A percentile compares a stretch with the other conserved stretches of the same genome.
Evolutionary conservation across 2,113 vertebrate genomes (phyloP).

Genomic region (Thamnophis sirtalis): DNA sequence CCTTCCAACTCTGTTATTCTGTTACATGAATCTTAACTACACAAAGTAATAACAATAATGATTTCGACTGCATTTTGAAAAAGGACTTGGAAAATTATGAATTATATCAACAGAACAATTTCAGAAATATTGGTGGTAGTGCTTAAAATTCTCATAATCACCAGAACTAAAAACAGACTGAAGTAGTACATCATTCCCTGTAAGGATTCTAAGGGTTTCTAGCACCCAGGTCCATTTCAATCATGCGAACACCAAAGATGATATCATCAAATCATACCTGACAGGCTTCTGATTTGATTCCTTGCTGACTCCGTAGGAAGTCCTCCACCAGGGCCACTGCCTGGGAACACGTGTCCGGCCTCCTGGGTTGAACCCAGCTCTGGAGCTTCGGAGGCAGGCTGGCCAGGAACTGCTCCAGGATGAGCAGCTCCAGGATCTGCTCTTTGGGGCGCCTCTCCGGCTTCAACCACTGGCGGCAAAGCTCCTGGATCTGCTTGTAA

Average conservation of each 20-base stretch:
- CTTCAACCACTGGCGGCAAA: background rate
- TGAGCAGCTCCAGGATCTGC: background rate
- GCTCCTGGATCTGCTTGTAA: background rate
- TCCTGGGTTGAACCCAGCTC: background rate
- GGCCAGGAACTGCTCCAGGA: background rate
- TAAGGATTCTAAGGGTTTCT: background rate
- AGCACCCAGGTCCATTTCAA: background rate
- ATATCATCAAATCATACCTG: background rate
- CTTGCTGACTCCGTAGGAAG: background rate
- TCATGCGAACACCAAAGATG: background rate
- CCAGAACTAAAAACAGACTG: background rate
- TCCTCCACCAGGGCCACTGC: background rate
- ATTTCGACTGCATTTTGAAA: background rate
- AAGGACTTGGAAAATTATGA: background rate
- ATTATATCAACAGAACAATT: background rate
- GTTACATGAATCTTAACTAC: background rate
- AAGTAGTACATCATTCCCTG: background rate
- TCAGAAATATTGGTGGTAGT: background rate
- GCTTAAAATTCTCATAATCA: background rate
- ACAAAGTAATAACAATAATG: background rate
- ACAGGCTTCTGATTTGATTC: background rate
- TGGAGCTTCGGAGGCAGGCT: background rate
- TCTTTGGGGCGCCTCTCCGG: background rate
- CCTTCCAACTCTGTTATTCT: no score
- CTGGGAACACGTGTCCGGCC: background rate